Evolutionary conservation across 2,888 invertebrate species (phyloP), one percentile per base, ranked within the genome.

Genomic region (Ectemnius lituratus): DNA sequence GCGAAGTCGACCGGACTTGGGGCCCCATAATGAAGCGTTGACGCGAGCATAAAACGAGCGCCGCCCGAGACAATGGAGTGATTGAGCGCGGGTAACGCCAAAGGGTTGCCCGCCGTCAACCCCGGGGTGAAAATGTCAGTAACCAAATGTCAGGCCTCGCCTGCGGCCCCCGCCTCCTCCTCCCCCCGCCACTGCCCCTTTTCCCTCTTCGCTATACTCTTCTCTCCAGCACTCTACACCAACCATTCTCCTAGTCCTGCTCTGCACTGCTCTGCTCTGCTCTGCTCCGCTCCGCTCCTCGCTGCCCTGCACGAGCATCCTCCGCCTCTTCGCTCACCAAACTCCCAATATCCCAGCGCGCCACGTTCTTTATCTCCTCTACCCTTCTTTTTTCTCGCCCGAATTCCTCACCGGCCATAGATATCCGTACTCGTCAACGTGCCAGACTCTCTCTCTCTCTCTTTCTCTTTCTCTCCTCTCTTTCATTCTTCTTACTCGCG

Each of bases 91-190:
- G 85, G 83, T 81, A 87, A 85, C 87, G 87, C 86, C 87, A 88
- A 89, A 89, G 89, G 89, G 89, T 89, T 88, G 86, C 82, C 84
- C 85, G 86, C 73, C 86, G 86, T 89, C 88, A 89, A 88, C 87
- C 88, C 86, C 86, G 86, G 88, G 89, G 88, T 89, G 88, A 88
- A 89, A 90, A 88, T 90, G 89, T 89, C 89, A 88, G 87, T 85
- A 83, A 86, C 85, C 81, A 85, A 87, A 87, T 87, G 87, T 87
- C 87, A 86, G 84, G 72, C 68, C 79, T 81, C 64, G 83, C 81
- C 81, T 83, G 79, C 75, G 75, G 77, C 74, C 67, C 59, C 63
- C 20, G 49, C 16, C 18, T 1, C 49, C 13, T 57, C 6, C 46
- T n/a, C 14, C 14, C 66, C 70, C 61, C 59, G 60, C 49, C 2